phyloP scores from a whole-genome alignment of 2,888 invertebrate species.

The Mycalesis mineus region DNA sequence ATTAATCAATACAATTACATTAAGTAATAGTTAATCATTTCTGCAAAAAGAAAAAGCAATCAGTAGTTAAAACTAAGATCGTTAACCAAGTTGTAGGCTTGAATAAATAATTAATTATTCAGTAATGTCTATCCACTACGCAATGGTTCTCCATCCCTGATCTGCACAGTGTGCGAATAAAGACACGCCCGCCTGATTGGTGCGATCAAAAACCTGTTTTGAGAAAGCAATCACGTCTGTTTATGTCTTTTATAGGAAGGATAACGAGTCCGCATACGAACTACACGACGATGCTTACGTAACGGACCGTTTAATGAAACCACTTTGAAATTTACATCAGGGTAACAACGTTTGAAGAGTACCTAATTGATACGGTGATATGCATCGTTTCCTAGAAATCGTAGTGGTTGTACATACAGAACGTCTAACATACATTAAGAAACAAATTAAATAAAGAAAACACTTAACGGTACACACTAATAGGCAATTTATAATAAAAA shows the following conservation, averaged over 20 bases:
- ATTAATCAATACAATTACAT: no score
- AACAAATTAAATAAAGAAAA: neutral
- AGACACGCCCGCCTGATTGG: constrained; percentile 37
- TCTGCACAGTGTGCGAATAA: constrained; percentile 27
- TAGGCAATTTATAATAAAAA: neutral
- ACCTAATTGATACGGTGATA: constrained; percentile 4
- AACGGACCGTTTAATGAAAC: constrained; percentile 15
- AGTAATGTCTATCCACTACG: neutral
- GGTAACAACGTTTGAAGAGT: constrained; percentile 8
- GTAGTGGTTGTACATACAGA: neutral
- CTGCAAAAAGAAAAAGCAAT: no score
- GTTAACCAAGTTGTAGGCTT: neutral
- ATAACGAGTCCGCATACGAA: constrained; percentile 22
- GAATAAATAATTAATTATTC: neutral
- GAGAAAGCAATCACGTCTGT: constrained; percentile 55
- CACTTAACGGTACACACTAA: neutral
- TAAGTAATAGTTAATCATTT: no score
- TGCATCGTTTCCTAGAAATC: constrained; percentile 6
- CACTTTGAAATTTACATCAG: constrained; percentile 15
- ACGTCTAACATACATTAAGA: neutral
- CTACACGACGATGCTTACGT: constrained; percentile 12
- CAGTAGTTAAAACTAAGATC: no score
- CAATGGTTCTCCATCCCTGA: constrained; percentile 10
- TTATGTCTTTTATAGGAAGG: constrained; percentile 38
- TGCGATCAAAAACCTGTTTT: constrained; percentile 47